Conservation (phyloP, 2,113 vertebrate genomes). For the Copsychus sechellarum region DNA sequence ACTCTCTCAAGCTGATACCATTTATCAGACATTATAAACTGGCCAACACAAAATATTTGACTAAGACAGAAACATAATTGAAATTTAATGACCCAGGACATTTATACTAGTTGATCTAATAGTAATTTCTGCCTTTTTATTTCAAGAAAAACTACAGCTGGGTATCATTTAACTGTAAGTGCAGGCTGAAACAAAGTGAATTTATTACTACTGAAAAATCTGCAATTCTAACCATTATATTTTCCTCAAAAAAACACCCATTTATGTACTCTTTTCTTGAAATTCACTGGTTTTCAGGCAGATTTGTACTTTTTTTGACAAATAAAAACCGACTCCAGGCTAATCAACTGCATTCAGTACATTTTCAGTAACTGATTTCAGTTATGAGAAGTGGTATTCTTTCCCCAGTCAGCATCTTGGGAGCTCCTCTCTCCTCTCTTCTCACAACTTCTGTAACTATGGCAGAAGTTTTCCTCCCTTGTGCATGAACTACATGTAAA, state of each 20-base stretch:
- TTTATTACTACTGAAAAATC: neutral
- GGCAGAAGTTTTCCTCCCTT: neutral
- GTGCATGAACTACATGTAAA: neutral
- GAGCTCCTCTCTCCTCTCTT: neutral
- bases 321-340: neutral
- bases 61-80: neutral
- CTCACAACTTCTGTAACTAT: neutral
- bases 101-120: neutral
- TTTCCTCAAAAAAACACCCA: neutral
- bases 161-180: neutral
- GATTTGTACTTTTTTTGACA: neutral
- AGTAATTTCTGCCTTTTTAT: neutral
- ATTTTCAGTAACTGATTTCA: neutral
- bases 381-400: neutral
- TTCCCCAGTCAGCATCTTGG: neutral
- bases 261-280: neutral
- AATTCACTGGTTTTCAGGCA: neutral
- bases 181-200: neutral
- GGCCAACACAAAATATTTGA: neutral
- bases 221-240: neutral
- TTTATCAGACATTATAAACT: neutral
- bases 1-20: neutral
- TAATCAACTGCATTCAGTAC: neutral
- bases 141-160: neutral
- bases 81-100: neutral